Percentiles rank a stretch among this genome's conserved stretches.
Conservation (phyloP, 2,888 invertebrate species). For the Tribolium freemani region DNA sequence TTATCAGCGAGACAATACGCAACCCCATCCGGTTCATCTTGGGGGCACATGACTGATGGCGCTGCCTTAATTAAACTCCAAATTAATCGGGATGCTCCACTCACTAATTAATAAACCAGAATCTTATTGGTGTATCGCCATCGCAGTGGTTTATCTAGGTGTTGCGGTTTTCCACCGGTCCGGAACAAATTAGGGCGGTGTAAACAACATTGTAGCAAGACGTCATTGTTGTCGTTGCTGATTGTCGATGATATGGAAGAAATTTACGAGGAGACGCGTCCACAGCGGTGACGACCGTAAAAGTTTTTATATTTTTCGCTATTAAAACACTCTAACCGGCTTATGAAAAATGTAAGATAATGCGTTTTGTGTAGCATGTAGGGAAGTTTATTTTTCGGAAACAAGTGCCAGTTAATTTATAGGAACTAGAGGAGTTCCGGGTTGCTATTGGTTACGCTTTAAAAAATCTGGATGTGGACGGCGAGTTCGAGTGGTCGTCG, state of each 20-base stretch:
- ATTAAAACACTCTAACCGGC: conserved; percentile 46
- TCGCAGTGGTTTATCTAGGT: conserved; percentile 43
- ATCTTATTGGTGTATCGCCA: conserved; percentile 53
- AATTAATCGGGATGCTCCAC: conserved; percentile 61
- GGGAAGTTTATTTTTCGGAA: conserved; percentile 43
- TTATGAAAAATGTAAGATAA: conserved; percentile 46
- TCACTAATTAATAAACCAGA: conserved; percentile 64
- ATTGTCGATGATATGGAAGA: conserved; percentile 14
- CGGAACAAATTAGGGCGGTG: conserved; percentile 33
- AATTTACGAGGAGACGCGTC: conserved; percentile 11
- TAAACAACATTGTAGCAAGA: conserved; percentile 27
- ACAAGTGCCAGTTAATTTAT: conserved; percentile 41
- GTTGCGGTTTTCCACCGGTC: conserved; percentile 38
- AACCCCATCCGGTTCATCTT: conserved; percentile 59
- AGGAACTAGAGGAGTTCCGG: conserved; percentile 41
- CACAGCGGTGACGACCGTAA: conserved; percentile 40
- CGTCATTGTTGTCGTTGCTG: conserved; percentile 11
- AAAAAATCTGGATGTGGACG: conserved; percentile 43
- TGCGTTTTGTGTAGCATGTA: conserved; percentile 37
- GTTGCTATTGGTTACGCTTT: conserved; percentile 42
- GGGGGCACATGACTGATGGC: conserved; percentile 62
- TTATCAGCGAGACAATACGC: conserved; percentile 64
- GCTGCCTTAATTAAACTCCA: conserved; percentile 63
- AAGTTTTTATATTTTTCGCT: conserved; percentile 40
- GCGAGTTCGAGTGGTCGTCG: conserved; percentile 41